Conservation (phyloP, 2,113 vertebrate species). For the Sterna hirundo region DNA sequence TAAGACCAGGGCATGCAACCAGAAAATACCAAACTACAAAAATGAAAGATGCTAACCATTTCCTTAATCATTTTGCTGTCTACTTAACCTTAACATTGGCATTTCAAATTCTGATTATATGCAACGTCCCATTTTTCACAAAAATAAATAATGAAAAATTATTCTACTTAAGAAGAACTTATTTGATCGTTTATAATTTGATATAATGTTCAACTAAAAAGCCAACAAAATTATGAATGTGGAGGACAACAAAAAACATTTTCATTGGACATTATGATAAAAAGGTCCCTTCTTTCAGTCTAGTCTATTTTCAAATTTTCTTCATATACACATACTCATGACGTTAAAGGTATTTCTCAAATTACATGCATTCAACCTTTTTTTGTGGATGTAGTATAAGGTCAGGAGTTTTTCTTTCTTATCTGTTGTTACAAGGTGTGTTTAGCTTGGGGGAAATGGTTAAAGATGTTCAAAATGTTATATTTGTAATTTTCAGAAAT, state of each 20-base stretch:
- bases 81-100: background rate
- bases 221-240: background rate
- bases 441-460: background rate
- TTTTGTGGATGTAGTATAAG: background rate
- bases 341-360: background rate
- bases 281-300: background rate
- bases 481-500: background rate
- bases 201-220: background rate
- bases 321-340: background rate
- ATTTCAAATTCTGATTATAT: slow-evolving; percentile 2
- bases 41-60: background rate
- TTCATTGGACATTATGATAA: background rate
- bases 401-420: background rate
- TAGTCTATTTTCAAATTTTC: background rate
- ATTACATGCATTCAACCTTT: background rate
- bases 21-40: background rate
- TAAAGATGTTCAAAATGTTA: background rate
- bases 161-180: background rate
- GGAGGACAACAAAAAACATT: background rate
- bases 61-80: background rate
- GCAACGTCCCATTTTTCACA: background rate
- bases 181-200: background rate
- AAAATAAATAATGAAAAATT: background rate
- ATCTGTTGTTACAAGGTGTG: background rate
- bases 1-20: background rate